phyloP scores from a whole-genome alignment of 2,888 invertebrate genomes.

The Cremastobaeus sp. region DNA sequence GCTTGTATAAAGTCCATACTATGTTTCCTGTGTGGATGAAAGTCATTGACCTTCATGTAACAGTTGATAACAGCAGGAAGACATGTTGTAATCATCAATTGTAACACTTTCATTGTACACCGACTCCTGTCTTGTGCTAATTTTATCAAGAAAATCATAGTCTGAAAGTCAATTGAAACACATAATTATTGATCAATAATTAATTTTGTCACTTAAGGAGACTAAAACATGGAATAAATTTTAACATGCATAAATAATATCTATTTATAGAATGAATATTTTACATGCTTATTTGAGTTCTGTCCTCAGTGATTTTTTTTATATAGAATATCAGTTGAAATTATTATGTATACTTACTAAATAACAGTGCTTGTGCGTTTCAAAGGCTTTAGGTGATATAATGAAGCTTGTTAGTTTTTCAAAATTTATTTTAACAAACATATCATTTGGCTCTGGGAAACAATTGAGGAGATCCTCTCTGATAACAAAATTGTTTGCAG shows the following conservation, averaged over 20 bases:
- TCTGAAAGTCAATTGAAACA: conserved; percentile 62
- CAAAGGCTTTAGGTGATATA: conserved; percentile 66
- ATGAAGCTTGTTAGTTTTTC: conserved; percentile 70
- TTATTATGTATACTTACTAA: conserved; percentile 66
- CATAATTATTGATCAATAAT: background rate
- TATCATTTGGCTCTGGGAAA: conserved; percentile 68
- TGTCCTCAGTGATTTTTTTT: too few species aligned
- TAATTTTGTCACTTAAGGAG: background rate
- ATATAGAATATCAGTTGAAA: background rate
- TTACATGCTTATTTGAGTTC: too few species aligned
- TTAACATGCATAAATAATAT: too few species aligned
- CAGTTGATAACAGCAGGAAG: conserved; percentile 67
- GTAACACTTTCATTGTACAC: conserved; percentile 64
- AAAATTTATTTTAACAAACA: conserved; percentile 68
- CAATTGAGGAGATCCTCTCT: conserved; percentile 70
- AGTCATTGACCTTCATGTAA: conserved; percentile 72
- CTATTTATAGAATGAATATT: background rate
- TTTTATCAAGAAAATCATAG: conserved; percentile 70
- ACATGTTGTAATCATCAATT: conserved; percentile 69
- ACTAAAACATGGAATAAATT: background rate
- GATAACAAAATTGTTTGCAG: conserved; percentile 65
- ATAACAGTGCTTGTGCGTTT: conserved; percentile 71
- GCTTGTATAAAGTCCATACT: too few species aligned
- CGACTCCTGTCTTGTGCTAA: conserved; percentile 66
- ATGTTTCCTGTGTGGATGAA: conserved; percentile 72